Conservation (phyloP, 30 jellyfish, hydroid and myxozoan species). For the Hydractinia symbiolongicarpus region DNA sequence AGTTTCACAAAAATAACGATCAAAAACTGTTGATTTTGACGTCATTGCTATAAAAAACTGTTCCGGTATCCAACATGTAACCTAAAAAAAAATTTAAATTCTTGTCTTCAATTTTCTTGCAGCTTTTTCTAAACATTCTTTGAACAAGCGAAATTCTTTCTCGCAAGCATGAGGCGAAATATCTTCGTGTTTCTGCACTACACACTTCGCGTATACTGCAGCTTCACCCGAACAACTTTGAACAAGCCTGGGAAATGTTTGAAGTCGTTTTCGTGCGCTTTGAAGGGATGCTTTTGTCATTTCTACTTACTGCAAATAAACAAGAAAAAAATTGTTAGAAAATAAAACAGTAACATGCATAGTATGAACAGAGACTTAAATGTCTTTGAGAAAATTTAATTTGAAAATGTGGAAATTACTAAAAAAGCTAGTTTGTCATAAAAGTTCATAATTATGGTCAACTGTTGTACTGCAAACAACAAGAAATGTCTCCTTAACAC, state of each 20-base stretch:
- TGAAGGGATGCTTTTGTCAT: constrained; percentile 34
- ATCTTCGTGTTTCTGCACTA: constrained; percentile 37
- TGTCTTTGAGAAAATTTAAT: too few relatives aligned
- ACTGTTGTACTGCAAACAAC: too few relatives aligned
- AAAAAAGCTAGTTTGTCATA: too few relatives aligned
- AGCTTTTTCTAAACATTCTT: constrained; percentile 26
- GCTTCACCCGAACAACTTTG: constrained; percentile 28
- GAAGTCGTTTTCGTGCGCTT: constrained; percentile 38
- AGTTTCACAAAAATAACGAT: constrained; percentile 16
- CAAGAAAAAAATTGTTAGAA: neutral
- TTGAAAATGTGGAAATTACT: too few relatives aligned
- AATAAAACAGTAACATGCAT: neutral
- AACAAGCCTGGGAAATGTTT: constrained; percentile 30
- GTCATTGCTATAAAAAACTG: neutral
- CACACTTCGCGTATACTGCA: constrained; percentile 24
- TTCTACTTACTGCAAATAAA: neutral
- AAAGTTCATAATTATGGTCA: too few relatives aligned
- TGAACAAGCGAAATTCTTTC: constrained; percentile 25
- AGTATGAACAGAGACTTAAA: too few relatives aligned
- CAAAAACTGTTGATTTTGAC: neutral
- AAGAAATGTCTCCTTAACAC: too few relatives aligned
- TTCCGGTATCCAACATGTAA: neutral
- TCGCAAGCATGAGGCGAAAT: constrained; percentile 29
- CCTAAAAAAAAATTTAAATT: neutral
- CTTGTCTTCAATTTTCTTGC: constrained; percentile 28